Conservation (phyloP, 2,113 vertebrate genomes). For the Australoheros scitulus region DNA sequence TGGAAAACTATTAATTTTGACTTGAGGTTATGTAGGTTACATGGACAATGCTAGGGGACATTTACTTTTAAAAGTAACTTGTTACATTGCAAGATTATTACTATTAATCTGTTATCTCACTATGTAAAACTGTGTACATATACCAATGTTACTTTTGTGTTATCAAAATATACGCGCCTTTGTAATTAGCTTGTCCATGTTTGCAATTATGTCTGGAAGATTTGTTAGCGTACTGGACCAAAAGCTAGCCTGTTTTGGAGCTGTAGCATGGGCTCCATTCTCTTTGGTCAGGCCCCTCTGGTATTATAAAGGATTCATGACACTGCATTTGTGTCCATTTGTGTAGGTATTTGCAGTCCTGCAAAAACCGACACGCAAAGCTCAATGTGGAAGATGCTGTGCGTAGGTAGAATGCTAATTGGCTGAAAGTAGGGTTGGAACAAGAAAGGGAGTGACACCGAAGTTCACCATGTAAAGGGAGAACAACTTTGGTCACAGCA, state of each 20-base stretch:
- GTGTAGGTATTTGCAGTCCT: no score
- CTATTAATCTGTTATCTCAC: background rate
- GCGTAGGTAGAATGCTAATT: background rate
- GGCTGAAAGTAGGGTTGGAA: background rate
- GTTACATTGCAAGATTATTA: no score
- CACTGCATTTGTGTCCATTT: background rate
- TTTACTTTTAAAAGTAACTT: no score
- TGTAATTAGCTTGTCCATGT: background rate
- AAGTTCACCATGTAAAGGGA: background rate
- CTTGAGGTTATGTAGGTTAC: background rate
- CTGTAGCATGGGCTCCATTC: background rate
- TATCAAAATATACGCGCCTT: background rate
- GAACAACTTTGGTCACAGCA: background rate
- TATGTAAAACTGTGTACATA: accelerated
- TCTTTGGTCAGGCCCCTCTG: accelerated
- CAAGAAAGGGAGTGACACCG: background rate
- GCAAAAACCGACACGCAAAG: background rate
- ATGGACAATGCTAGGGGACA: background rate
- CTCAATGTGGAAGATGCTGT: background rate
- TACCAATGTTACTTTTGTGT: background rate
- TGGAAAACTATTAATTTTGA: background rate
- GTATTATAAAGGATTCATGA: background rate
- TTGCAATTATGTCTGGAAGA: background rate
- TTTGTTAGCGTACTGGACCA: background rate
- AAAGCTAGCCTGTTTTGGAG: background rate